phyloP scores from a whole-genome alignment of 2,113 vertebrate species.

The Vidua chalybeata region DNA sequence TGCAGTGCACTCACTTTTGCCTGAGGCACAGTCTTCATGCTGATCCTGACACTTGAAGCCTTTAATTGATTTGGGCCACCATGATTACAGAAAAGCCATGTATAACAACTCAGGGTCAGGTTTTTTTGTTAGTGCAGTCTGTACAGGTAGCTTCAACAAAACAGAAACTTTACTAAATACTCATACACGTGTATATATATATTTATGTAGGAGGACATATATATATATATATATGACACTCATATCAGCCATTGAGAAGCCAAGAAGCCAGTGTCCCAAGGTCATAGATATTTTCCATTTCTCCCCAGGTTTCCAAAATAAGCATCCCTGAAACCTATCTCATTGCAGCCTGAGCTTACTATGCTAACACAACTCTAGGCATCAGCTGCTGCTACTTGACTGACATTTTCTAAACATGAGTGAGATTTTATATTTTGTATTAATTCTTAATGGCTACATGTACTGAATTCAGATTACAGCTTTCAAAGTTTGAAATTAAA shows the following conservation, averaged over 20 bases:
- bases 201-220: not conserved
- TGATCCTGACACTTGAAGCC: not conserved
- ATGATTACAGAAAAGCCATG: not conserved
- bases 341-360: not conserved
- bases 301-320: not conserved
- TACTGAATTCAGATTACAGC: not conserved
- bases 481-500: not conserved
- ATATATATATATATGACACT: not conserved
- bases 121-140: not conserved
- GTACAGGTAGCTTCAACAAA: not conserved
- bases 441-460: constrained; percentile 31
- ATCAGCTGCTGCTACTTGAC: not conserved
- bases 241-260: not conserved
- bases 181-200: accelerated
- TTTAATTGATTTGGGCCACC: not conserved
- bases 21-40: not conserved
- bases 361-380: not conserved
- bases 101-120: not conserved
- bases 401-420: constrained; percentile 9
- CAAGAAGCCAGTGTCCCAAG: not conserved
- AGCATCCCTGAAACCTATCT: not conserved
- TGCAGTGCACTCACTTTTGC: accelerated
- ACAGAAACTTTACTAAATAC: not conserved
- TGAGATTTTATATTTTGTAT: not conserved
- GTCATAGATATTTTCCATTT: not conserved